A percentile compares a stretch with the other conserved stretches of the same genome.
Conservation (phyloP, 2,888 invertebrate genomes). For the Anoncus sp. region DNA sequence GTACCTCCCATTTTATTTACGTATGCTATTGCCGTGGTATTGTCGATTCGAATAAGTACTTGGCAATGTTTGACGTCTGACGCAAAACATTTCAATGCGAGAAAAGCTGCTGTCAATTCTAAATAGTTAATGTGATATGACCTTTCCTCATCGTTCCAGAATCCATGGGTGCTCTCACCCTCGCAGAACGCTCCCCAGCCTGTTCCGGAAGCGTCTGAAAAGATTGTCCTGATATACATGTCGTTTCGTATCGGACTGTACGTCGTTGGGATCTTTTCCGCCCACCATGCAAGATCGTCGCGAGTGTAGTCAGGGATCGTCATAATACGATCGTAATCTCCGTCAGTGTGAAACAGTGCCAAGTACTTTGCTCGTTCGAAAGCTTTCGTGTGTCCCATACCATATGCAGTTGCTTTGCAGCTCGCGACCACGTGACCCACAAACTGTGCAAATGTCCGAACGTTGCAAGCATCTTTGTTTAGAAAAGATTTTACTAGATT, state of each 20-base stretch:
- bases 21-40: conserved; percentile 54
- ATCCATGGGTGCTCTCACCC: conserved; percentile 39
- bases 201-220: conserved; percentile 51
- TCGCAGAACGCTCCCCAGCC: conserved; percentile 49
- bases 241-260: conserved; percentile 32
- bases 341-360: background rate
- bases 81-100: conserved; percentile 57
- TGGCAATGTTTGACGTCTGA: conserved; percentile 39
- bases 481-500: conserved; percentile 22
- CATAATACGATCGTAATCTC: conserved; percentile 41
- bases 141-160: conserved; percentile 28
- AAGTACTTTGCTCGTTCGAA: conserved; percentile 46
- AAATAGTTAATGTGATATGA: conserved; percentile 26
- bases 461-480: too few species aligned
- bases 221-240: conserved; percentile 42
- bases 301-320: conserved; percentile 31
- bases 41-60: conserved; percentile 56
- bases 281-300: conserved; percentile 50
- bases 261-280: conserved; percentile 37
- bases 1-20: conserved; percentile 43
- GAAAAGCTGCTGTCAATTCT: conserved; percentile 24
- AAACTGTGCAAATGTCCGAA: too few species aligned
- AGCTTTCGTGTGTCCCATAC: conserved; percentile 30
- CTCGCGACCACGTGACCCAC: conserved; percentile 27
- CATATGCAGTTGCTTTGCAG: conserved; percentile 39